Evolutionary conservation across 2,797 vertebrate genomes (phyloP), one percentile per base, ranked within the genome.

Genomic region (Eremophila alpestris): DNA sequence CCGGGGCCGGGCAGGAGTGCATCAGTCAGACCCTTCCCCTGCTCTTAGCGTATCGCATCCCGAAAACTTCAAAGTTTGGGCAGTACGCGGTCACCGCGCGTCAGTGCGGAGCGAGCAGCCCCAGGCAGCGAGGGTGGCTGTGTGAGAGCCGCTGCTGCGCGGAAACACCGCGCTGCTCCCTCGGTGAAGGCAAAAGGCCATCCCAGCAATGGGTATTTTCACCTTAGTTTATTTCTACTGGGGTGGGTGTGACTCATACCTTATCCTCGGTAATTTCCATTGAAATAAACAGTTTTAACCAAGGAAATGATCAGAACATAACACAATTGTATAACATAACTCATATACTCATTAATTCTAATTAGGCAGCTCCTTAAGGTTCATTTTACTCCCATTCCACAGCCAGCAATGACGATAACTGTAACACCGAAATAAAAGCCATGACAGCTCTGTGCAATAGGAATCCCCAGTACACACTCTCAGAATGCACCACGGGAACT

Each of bases 101-200:
- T 17, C 16, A 24, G 40, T 11, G 40, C 21, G 7, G 27, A 21
- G 59, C 10, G 2, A 10, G 3, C 26, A 3, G 8, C 14, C 6
- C 4, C 36, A 1, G 3, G 34, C 38, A 16, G 36, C 16, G 1
- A 10, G 32, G 18, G 7, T 2, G 5, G 5, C 43, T 19, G 36
- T 6, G 24, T 5, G 20, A 0, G 51, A 30, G 19, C 54, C 13
- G 6, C n/a, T 15, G 16, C 27, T 32, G 30, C 45, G 0, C 38
- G 7, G 17, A 36, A 74, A 11, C 12, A 3, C 38, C 13, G 0
- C 10, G 0, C 32, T 21, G 1, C 1, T 3, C 63, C 40, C 38
- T 8, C 26, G 1, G 8, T 15, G 46, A 4, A 5, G 54, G 71
- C 48, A 34, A 62, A 84, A 76, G 51, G 71, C 48, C 85, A 4